These are phyloP conservation scores for Phanerotoma sp. DNA, from an alignment of 2,888 invertebrate species.

Conservation along the genomic window DNA sequence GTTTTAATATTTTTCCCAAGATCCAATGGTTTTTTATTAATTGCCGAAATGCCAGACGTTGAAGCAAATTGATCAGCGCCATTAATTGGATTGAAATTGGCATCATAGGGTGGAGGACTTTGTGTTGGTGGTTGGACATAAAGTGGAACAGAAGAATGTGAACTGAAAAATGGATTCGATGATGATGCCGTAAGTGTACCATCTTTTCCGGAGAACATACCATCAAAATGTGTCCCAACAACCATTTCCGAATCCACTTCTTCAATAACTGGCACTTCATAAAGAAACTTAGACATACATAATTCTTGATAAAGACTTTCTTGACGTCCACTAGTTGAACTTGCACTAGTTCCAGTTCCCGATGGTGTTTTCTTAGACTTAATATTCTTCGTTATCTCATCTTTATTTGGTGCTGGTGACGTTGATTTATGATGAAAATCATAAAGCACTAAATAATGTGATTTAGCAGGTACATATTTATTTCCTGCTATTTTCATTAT, in stretches of 20 bases:
- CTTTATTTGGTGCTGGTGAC: conserved; percentile 57
- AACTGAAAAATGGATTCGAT: conserved; percentile 49
- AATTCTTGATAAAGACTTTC: conserved; percentile 55
- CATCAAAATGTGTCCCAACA: conserved; percentile 48
- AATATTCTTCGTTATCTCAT: conserved; percentile 55
- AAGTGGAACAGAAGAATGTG: conserved; percentile 36
- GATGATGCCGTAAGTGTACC: conserved; percentile 49
- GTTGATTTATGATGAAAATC: conserved; percentile 68
- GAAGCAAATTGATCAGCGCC: conserved; percentile 48
- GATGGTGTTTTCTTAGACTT: conserved; percentile 54
- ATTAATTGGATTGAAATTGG: conserved; percentile 52
- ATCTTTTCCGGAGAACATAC: conserved; percentile 41
- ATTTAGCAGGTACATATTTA: conserved; percentile 47
- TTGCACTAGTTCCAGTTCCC: conserved; percentile 62
- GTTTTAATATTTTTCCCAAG: conserved; percentile 42
- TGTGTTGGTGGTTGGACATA: conserved; percentile 34
- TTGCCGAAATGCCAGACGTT: conserved; percentile 46
- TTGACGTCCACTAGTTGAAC: conserved; percentile 54
- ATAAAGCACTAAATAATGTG: conserved; percentile 66
- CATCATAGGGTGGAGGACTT: conserved; percentile 46
- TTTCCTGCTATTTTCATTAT: conserved; percentile 59
- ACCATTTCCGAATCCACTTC: conserved; percentile 53
- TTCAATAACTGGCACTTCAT: conserved; percentile 55
- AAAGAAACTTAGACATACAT: conserved; percentile 52
- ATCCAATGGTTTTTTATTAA: conserved; percentile 47